Conservation (phyloP, 1,140 invertebrate species). For the Gonioctena quinquepunctata region DNA sequence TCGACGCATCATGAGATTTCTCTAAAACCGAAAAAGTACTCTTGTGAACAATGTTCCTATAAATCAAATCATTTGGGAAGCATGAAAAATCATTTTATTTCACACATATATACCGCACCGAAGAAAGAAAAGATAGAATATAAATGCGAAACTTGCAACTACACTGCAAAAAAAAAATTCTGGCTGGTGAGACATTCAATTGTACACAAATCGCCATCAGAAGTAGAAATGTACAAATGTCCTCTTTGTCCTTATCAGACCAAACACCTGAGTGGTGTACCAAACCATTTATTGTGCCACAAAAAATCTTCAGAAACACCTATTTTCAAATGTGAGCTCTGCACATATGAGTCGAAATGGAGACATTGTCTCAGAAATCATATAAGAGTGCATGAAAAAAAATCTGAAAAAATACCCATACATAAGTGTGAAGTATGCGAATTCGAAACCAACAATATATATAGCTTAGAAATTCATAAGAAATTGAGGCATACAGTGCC, state of each 20-base stretch:
- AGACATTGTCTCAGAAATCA: not conserved
- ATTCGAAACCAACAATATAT: slow-evolving; percentile 1
- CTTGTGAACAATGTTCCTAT: not conserved
- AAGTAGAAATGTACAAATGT: not conserved
- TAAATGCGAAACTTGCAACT: not conserved
- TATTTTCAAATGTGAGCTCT: not conserved
- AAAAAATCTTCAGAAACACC: not conserved
- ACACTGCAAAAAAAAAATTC: not conserved
- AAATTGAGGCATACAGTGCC: not conserved
- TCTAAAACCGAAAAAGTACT: not conserved
- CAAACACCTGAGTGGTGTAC: not conserved
- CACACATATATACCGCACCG: not conserved
- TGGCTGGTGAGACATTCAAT: not conserved
- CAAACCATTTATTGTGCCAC: not conserved
- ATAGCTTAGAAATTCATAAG: not conserved
- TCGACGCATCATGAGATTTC: not conserved
- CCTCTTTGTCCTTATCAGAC: not conserved
- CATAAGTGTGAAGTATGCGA: not conserved
- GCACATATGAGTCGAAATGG: not conserved
- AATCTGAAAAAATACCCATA: not conserved
- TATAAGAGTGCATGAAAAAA: not conserved
- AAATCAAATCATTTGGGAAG: not conserved
- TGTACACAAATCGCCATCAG: not conserved
- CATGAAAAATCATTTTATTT: not conserved
- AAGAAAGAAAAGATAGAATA: not conserved